Base-by-base conservation (phyloP, 92 coral and sea anemone genomes). In the Porites evermanni region DNA sequence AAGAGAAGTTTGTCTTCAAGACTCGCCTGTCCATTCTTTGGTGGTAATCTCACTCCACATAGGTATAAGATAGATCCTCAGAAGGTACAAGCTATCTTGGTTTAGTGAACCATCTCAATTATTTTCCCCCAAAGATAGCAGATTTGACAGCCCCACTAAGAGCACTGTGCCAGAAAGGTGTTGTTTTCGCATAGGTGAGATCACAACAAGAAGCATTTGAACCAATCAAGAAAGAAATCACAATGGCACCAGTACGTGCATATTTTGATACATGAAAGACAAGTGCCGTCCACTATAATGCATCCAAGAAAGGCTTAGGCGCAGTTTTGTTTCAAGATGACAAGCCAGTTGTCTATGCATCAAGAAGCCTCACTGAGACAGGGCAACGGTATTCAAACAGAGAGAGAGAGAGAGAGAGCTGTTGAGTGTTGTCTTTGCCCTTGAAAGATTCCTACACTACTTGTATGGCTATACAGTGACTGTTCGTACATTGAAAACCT, bases 281-380 rank as follows among this genome's bases (percentile, higher is more conserved):
- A 2, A 21, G 73, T 12, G 12, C 20, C 73, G 3, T 21, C 19
- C 73, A 68, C n/a, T n/a, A n/a, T n/a, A 17, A 69, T 19, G 66
- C 66, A 63, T 63, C 66, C 18, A 63, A 63, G 66, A 63, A 63
- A 63, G 66, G 66, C 6, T 63, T 63, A 63, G 66, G 66, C 11
- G 72, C 63, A 61, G 82, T 84, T 32, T 56, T 84, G 24, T 75
- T 72, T 9, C 93, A 85, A 54, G 60, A 79, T 64, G 89, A 77
- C 19, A 84, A 87, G 19, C 86, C 91, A 56, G 86, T 80, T 38
- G 69, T 84, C 60, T 87, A 87, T 58, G 82, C 87, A 32, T 66
- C 91, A 19, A 80, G 84, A 68, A 79, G 75, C 67, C 90, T 87
- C 74, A 68, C 73, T 19, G 91, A 87, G 52, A 72, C 87, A 3